These are phyloP conservation scores for Lithophane socia DNA, from an alignment of 2,888 invertebrate genomes.

Conservation along the genomic window DNA sequence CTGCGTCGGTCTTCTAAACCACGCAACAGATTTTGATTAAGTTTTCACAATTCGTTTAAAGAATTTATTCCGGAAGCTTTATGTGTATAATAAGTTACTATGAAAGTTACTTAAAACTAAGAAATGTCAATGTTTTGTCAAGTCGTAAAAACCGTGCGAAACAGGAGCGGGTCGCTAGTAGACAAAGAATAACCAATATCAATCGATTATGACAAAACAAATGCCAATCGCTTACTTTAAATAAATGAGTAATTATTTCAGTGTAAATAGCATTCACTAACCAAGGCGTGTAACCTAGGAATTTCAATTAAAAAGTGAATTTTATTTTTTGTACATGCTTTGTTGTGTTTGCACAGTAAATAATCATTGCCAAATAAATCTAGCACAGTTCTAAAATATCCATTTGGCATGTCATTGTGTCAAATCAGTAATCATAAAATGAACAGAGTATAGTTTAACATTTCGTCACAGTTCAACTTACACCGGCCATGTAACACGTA, in stretches of 20 bases:
- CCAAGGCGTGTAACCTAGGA: too few species aligned
- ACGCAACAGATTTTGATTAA: too few species aligned
- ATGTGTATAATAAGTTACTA: too few species aligned
- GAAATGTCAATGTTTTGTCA: too few species aligned
- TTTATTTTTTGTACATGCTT: not conserved
- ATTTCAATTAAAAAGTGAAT: not conserved
- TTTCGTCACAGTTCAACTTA: not conserved
- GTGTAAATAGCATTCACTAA: not conserved
- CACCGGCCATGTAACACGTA: slow-evolving; percentile 28
- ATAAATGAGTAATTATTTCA: not conserved
- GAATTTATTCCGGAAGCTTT: too few species aligned
- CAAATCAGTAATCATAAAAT: not conserved
- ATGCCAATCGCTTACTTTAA: not conserved
- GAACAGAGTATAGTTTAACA: not conserved
- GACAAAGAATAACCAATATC: too few species aligned
- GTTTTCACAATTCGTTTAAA: too few species aligned
- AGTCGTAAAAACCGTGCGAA: too few species aligned
- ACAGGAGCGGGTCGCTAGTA: too few species aligned
- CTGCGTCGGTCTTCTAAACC: too few species aligned
- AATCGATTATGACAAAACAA: not conserved
- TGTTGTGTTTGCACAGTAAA: not conserved
- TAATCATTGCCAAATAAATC: not conserved
- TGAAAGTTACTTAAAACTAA: too few species aligned
- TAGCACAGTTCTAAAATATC: not conserved
- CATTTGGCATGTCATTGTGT: not conserved